Evolutionary conservation across 2,113 vertebrate genomes (phyloP).

Genomic region (Corvus hawaiiensis): DNA sequence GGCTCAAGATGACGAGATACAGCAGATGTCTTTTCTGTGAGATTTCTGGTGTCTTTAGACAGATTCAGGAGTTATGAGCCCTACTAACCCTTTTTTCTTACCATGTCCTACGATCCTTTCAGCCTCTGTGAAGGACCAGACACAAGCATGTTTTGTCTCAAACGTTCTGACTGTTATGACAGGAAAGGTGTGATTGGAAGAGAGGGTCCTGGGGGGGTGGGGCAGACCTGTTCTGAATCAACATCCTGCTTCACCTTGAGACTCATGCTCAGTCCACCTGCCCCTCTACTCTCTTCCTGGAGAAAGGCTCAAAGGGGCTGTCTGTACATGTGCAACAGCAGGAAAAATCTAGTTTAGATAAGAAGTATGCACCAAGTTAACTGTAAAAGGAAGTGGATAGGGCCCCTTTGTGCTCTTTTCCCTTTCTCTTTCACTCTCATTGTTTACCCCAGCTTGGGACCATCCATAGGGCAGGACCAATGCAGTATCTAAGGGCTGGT

Average conservation of each 20-base stretch:
- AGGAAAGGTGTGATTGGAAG: background rate
- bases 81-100: background rate
- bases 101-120: background rate
- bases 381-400: background rate
- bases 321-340: accelerated
- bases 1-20: background rate
- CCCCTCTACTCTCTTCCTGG: background rate
- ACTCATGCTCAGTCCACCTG: background rate
- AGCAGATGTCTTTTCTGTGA: background rate
- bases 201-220: background rate
- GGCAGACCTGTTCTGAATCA: background rate
- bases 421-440: background rate
- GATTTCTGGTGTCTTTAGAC: background rate
- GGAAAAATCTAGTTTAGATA: background rate
- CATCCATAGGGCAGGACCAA: background rate
- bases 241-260: background rate
- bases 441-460: background rate
- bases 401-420: background rate
- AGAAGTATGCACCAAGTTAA: background rate
- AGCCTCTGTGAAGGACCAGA: background rate
- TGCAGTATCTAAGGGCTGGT: background rate
- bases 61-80: background rate
- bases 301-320: background rate
- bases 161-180: accelerated
- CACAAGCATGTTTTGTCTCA: background rate